These are phyloP conservation scores for Macrocentrus cingulum DNA, from an alignment of 1,140 invertebrate genomes.

Conservation along the genomic window DNA sequence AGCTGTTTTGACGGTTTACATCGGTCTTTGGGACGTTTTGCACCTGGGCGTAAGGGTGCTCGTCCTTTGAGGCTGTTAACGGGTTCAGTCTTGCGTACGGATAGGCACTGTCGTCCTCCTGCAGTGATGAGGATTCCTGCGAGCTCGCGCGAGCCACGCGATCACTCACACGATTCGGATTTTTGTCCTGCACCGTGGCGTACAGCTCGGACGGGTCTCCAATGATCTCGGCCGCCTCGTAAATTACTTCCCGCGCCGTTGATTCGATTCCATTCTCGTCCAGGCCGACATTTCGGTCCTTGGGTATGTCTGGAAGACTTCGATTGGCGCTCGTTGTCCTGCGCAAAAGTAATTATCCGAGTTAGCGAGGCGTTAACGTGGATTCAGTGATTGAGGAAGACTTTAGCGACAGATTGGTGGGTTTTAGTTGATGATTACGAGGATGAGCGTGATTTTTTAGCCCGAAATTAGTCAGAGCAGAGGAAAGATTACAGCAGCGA, in stretches of 20 bases:
- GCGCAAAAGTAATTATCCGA: constrained; percentile 5
- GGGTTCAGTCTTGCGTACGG: constrained; percentile 65
- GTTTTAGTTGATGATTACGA: not conserved
- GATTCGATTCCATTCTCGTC: constrained; percentile 44
- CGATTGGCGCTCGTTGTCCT: constrained; percentile 61
- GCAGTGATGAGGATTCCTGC: constrained; percentile 63
- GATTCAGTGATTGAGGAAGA: not conserved
- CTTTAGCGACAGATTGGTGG: not conserved
- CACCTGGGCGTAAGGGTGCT: constrained; percentile 72
- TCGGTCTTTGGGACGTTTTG: constrained; percentile 56
- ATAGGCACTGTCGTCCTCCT: constrained; percentile 61
- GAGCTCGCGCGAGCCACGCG: constrained; percentile 58
- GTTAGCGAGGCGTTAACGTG: not conserved
- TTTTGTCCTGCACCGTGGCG: constrained; percentile 67
- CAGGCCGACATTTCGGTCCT: constrained; percentile 49
- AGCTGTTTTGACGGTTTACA: constrained; percentile 40
- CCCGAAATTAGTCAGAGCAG: not conserved
- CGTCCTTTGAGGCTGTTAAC: constrained; percentile 51
- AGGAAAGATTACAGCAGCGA: not conserved
- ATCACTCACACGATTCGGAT: constrained; percentile 34
- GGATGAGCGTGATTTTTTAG: not conserved
- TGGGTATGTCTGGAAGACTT: constrained; percentile 69
- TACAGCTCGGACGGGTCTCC: constrained; percentile 68
- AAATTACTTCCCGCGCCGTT: constrained; percentile 50
- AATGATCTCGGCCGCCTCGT: constrained; percentile 53